Base-by-base conservation (phyloP, 2,888 invertebrate genomes). In the Amphiduros pacificus region DNA sequence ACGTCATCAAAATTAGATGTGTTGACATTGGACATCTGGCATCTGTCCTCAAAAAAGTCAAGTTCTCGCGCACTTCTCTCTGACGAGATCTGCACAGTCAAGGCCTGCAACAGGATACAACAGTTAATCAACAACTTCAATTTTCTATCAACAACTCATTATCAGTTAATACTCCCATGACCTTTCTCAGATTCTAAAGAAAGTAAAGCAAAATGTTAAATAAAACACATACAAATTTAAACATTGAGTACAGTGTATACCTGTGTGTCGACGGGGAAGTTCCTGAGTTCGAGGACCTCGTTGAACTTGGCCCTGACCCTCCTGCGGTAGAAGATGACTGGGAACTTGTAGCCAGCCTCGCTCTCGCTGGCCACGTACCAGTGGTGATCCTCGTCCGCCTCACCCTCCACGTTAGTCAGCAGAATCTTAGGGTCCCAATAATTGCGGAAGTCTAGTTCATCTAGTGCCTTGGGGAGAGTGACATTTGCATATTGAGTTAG, bases 251-350 rank as follows among this genome's bases (percentile, higher is more conserved):
- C n/a, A n/a, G n/a, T n/a, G n/a, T 36, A 36, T n/a, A 31, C 53
- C 32, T 53, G 53, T 6, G 31, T 20, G 53, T 53, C 53, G 4
- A 53, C 31, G 31, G 53, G 53, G 32, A 53, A 53, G 20, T 14
- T 11, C 20, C 11, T 9, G 31, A 53, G 53, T n/a, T 53, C 22
- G 2, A 53, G 31, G 31, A 32, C 26, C 4, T 53, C 53, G 32
- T 32, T 53, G 53, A 53, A 53, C 53, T 53, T 53, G 53, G 53
- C 53, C 53, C 53, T 31, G 53, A 53, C 24, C 11, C 22, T 14
- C 9, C 22, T n/a, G n/a, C 32, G 17, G 1, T 24, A 11, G 32
- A 32, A 53, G n/a, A 53, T 31, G 3, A 53, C 32, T 31, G 53
- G 53, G 5, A 20, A 1, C 32, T 31, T 29, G 32, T 53, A 36